These are phyloP conservation scores for Agonum fuliginosum DNA, from an alignment of 2,888 invertebrate species.

Conservation along the genomic window DNA sequence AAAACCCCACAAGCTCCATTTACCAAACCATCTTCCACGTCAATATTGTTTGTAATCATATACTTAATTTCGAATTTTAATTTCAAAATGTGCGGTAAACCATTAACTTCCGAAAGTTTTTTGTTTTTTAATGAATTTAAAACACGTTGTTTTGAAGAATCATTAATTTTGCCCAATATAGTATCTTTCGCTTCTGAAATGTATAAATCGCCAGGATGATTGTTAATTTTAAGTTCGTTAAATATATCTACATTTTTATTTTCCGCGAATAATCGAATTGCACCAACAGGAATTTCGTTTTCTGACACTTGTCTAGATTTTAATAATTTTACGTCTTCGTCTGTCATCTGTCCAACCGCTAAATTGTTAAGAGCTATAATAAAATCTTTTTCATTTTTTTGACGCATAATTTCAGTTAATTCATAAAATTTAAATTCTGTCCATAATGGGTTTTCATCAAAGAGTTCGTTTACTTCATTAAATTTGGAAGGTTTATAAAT, in stretches of 20 bases:
- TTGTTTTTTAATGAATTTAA: constrained; percentile 57
- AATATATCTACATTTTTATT: no score
- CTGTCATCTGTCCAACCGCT: constrained; percentile 61
- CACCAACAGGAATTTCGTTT: neutral
- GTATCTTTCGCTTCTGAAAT: constrained; percentile 56
- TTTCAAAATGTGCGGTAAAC: constrained; percentile 61
- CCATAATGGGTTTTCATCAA: constrained; percentile 61
- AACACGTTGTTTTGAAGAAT: constrained; percentile 48
- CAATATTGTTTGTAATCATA: no score
- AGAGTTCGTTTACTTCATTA: constrained; percentile 47
- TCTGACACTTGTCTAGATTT: neutral
- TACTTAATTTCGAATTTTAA: constrained; percentile 64
- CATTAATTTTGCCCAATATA: constrained; percentile 49
- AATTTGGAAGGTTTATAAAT: constrained; percentile 3
- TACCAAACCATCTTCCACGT: constrained; percentile 62
- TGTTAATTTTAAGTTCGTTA: no score
- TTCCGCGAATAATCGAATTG: no score
- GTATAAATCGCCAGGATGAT: no score
- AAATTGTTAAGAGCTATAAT: constrained; percentile 64
- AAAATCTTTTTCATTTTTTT: constrained; percentile 65
- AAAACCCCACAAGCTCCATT: constrained; percentile 62
- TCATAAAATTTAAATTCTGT: constrained; percentile 64
- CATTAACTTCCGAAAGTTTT: constrained; percentile 62
- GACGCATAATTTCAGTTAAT: constrained; percentile 66
- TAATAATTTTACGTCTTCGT: neutral